Conservation (phyloP, 1,140 invertebrate genomes). For the Lethrus apterus region DNA sequence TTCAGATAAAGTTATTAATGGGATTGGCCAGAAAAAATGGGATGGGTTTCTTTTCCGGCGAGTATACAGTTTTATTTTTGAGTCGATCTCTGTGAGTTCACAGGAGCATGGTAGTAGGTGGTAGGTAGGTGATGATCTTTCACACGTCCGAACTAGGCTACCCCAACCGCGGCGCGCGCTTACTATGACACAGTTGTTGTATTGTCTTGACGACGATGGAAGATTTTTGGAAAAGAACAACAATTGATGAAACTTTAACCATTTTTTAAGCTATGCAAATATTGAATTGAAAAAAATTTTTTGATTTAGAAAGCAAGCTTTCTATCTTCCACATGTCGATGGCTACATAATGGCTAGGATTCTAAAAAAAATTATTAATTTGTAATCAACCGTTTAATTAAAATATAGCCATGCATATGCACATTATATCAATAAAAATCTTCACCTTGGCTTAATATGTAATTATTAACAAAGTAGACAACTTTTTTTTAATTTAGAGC, state of each 20-base stretch:
- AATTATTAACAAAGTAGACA: too few relatives aligned
- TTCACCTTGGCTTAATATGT: too few relatives aligned
- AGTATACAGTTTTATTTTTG: slow-evolving; percentile 4
- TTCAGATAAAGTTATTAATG: too few relatives aligned
- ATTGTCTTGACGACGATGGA: slow-evolving; percentile 13
- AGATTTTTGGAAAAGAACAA: not conserved
- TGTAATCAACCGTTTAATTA: too few relatives aligned
- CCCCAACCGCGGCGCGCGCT: slow-evolving; percentile 28
- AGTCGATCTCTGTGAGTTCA: slow-evolving; percentile 29
- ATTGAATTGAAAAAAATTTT: too few relatives aligned
- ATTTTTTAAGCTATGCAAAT: not conserved
- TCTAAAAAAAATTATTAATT: too few relatives aligned
- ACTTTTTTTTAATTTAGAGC: too few relatives aligned
- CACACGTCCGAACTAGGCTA: slow-evolving; percentile 36
- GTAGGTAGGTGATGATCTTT: slow-evolving; percentile 22
- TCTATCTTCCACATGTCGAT: too few relatives aligned
- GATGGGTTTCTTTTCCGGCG: not conserved
- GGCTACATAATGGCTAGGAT: too few relatives aligned
- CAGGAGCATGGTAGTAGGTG: slow-evolving; percentile 35
- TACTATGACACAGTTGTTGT: not conserved
- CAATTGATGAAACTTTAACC: not conserved
- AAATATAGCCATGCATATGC: too few relatives aligned
- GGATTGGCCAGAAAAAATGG: not conserved
- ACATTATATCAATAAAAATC: too few relatives aligned
- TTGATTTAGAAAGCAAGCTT: too few relatives aligned